These are phyloP conservation scores for Phrynocephalus guinanensis DNA, from an alignment of 2,797 vertebrate genomes.

Conservation along the genomic window DNA sequence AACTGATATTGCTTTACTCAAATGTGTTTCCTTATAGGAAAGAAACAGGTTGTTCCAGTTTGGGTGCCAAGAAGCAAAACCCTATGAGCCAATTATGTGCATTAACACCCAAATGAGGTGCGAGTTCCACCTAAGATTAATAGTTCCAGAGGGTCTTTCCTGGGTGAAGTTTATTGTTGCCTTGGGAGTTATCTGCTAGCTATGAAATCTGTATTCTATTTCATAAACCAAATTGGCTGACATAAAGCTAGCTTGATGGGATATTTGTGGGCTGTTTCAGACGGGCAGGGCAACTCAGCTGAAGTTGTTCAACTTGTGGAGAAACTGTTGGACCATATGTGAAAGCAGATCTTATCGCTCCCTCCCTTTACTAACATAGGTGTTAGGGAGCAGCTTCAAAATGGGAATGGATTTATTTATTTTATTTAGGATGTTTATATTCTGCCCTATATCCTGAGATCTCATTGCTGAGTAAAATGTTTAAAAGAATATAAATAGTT, in stretches of 20 bases:
- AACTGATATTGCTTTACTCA: background rate
- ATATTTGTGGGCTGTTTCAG: too few species aligned
- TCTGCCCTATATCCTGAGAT: too few species aligned
- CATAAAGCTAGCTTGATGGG: background rate
- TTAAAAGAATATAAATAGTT: too few species aligned
- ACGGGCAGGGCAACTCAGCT: too few species aligned
- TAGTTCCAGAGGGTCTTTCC: background rate
- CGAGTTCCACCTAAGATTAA: background rate
- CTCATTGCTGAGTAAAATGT: too few species aligned
- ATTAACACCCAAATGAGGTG: conserved; percentile 5
- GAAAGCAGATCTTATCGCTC: too few species aligned
- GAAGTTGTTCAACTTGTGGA: too few species aligned
- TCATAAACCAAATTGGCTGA: conserved; percentile 1
- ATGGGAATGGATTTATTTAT: too few species aligned
- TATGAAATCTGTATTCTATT: background rate
- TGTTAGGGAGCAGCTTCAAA: too few species aligned
- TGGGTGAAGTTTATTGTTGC: background rate
- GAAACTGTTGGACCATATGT: too few species aligned
- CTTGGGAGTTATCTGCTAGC: background rate
- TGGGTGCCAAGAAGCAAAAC: background rate
- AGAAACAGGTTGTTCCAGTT: conserved; percentile 5
- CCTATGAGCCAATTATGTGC: background rate
- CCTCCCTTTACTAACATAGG: too few species aligned
- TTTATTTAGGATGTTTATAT: too few species aligned
- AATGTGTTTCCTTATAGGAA: background rate